Conservation (phyloP, 2,888 invertebrate genomes). For the Trissoscelio sp. region DNA sequence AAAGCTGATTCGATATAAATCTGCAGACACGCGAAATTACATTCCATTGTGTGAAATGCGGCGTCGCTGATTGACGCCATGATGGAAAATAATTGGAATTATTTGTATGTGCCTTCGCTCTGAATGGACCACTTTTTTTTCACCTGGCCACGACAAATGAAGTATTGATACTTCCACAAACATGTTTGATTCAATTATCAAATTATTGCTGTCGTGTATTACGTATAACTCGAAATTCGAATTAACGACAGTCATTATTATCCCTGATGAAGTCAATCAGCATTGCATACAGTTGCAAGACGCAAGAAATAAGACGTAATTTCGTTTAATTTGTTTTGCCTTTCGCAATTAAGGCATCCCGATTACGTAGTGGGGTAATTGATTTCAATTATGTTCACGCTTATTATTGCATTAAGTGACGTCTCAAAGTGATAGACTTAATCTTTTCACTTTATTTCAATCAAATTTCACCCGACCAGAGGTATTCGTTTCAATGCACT, state of each 20-base stretch:
- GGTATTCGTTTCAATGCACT: constrained; percentile 29
- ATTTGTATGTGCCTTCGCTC: constrained; percentile 22
- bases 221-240: not conserved
- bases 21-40: constrained; percentile 57
- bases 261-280: not conserved
- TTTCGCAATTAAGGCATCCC: not conserved
- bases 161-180: constrained; percentile 45
- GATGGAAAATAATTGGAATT: constrained; percentile 48
- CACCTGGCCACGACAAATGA: constrained; percentile 23
- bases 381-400: constrained; percentile 2
- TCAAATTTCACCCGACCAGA: constrained; percentile 25
- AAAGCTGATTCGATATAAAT: constrained; percentile 58
- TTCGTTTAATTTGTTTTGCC: not conserved
- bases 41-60: constrained; percentile 51
- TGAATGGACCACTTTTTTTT: constrained; percentile 38
- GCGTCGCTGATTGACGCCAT: constrained; percentile 35
- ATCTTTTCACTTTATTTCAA: constrained; percentile 26
- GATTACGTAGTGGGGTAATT: not conserved
- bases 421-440: constrained; percentile 20
- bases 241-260: not conserved
- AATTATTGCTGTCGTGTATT: constrained; percentile 5
- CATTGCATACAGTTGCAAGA: not conserved
- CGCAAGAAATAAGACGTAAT: not conserved
- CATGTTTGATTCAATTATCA: constrained; percentile 15
- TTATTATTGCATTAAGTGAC: constrained; percentile 17